These are phyloP conservation scores for Myopa tessellatipennis DNA, from an alignment of 2,888 invertebrate species.

Conservation along the genomic window DNA sequence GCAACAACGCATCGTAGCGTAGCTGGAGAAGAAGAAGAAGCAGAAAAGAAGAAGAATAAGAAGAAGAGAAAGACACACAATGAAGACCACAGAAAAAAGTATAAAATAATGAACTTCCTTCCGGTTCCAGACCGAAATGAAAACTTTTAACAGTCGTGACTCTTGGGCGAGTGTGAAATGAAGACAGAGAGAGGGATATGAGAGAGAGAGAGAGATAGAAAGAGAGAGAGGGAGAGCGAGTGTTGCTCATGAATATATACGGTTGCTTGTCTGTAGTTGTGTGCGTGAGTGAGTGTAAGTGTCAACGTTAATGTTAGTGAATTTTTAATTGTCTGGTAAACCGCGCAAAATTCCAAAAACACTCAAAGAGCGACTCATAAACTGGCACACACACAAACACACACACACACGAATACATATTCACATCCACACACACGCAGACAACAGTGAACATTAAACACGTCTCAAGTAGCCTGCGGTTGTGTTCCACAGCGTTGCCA, in stretches of 20 bases:
- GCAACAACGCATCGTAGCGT: neutral
- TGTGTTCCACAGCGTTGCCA: conserved; percentile 33
- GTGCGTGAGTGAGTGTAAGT: conserved; percentile 24
- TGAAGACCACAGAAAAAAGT: neutral
- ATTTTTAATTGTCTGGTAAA: conserved; percentile 46
- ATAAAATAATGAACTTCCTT: conserved; percentile 25
- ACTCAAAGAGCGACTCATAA: neutral
- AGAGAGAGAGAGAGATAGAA: no score
- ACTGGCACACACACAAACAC: conserved; percentile 6
- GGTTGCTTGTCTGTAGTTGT: neutral
- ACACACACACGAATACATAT: neutral
- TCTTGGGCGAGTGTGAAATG: no score
- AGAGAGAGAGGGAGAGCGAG: no score
- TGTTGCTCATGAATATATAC: neutral
- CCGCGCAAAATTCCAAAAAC: conserved; percentile 33
- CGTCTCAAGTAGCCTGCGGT: conserved; percentile 37
- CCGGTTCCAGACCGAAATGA: neutral
- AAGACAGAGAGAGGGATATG: no score
- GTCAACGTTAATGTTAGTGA: conserved; percentile 38
- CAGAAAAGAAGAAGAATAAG: neutral
- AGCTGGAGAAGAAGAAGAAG: neutral
- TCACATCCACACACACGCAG: neutral
- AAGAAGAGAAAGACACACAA: neutral
- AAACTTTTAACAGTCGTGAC: conserved; percentile 1
- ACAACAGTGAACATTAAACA: conserved; percentile 31